Evolutionary conservation across 2,113 vertebrate species (phyloP), one percentile per base, ranked within the genome.

Genomic region (Phasianus colchicus): DNA sequence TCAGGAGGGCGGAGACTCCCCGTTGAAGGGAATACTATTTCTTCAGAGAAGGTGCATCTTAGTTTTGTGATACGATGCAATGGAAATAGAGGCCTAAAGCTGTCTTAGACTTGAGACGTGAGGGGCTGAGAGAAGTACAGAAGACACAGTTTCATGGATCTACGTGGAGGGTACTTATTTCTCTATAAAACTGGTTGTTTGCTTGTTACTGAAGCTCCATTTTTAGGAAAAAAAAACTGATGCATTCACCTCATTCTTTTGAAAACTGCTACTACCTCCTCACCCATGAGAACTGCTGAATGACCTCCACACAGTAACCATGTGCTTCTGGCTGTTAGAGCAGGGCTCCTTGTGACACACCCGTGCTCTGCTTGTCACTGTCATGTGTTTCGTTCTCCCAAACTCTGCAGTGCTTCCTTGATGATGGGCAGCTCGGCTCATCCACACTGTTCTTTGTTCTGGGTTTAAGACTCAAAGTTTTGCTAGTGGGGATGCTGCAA

Each of bases 341-440:
- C 70, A 65, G 72, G 66, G 48, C 22, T 78, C n/a, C 83, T 74
- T 58, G 88, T 89, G 90, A 89, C 79, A 72, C 65, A 45, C 32
- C 6, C 55, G 20, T 43, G 30, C 63, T 74, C 25, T 66, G 34
- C 40, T 40, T 52, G 32, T 43, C 25, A 22, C 66, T 72, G 30
- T 58, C 63, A 27, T 27, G 32, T 78, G 65, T 69, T 87, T 25
- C 29, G 12, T 19, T 70, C 47, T 81, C 36, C 60, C 73, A 78
- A 11, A 55, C 27, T 25, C 38, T 64, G 38, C 15, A 27, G 25
- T 29, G 25, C 25, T 64, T 64, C 38, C 25, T 29, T 7, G 27
- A 11, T 64, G 61, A 19, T 40, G 25, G 61, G 61, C 61, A 29
- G 25, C 61, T 40, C 61, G 12, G 25, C 38, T 64, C 61, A 17